Conservation (phyloP, 1,140 invertebrate species). For the Polypedilum vanderplanki region DNA sequence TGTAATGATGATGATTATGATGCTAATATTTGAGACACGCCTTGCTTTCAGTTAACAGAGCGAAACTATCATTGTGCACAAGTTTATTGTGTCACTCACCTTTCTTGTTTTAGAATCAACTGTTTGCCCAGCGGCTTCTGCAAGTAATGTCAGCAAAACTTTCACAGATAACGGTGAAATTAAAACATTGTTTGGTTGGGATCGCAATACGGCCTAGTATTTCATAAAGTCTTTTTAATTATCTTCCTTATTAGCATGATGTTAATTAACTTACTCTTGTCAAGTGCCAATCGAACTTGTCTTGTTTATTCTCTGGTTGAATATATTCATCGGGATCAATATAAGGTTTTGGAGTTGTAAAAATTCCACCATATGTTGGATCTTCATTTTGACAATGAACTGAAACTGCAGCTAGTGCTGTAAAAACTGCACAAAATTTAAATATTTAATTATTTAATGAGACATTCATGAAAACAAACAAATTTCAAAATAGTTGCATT, state of each 20-base stretch:
- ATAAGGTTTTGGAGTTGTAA: neutral
- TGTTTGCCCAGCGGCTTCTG: slow-evolving; percentile 54
- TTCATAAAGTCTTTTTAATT: neutral
- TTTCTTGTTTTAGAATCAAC: slow-evolving; percentile 49
- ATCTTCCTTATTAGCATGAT: neutral
- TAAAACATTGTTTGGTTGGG: slow-evolving; percentile 53
- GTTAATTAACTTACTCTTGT: neutral
- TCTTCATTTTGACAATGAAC: neutral
- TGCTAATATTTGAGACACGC: neutral
- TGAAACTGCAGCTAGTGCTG: neutral
- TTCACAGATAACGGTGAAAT: slow-evolving; percentile 75
- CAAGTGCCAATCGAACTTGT: neutral
- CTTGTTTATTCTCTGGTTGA: slow-evolving; percentile 16
- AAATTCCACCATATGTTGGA: neutral
- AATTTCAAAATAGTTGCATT: neutral
- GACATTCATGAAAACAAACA: too few relatives aligned
- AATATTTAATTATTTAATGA: neutral
- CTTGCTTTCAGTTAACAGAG: neutral
- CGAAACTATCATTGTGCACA: neutral
- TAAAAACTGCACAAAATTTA: neutral
- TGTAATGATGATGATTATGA: too few relatives aligned
- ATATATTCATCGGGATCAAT: slow-evolving; percentile 4
- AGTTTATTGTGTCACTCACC: neutral
- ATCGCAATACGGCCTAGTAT: neutral
- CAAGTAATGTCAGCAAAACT: slow-evolving; percentile 62